A percentile compares a stretch with the other conserved stretches of the same genome.
Conservation (phyloP, 1,140 invertebrate species). For the Drosophila ercepeae region DNA sequence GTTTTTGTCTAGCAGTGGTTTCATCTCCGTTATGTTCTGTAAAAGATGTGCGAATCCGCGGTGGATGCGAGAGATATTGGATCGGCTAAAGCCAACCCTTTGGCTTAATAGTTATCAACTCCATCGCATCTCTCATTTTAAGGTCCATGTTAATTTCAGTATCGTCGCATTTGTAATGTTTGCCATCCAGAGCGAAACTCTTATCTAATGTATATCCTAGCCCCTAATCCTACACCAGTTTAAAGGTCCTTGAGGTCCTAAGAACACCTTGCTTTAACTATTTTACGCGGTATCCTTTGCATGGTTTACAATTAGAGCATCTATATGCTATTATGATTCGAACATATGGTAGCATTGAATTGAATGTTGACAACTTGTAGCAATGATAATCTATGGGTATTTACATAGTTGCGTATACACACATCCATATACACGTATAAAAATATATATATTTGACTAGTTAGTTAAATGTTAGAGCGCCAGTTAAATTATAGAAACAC, state of each 20-base stretch:
- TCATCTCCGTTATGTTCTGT: conserved; percentile 35
- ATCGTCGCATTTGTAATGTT: conserved; percentile 69
- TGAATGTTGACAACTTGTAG: conserved; percentile 76
- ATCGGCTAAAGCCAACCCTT: neutral
- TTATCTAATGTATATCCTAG: conserved; percentile 25
- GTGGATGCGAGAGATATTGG: neutral
- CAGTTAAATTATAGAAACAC: conserved; percentile 69
- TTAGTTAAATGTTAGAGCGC: conserved; percentile 77
- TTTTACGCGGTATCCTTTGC: conserved; percentile 62
- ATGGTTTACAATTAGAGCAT: conserved; percentile 37
- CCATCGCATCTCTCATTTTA: neutral
- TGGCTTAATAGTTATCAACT: neutral
- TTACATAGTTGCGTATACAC: conserved; percentile 71
- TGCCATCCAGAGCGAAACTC: conserved; percentile 64
- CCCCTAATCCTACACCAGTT: conserved; percentile 16
- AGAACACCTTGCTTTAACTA: conserved; percentile 65
- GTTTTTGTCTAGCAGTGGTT: conserved; percentile 65
- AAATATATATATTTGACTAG: conserved; percentile 50
- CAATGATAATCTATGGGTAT: conserved; percentile 70
- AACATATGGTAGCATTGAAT: conserved; percentile 74
- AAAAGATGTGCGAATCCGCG: neutral
- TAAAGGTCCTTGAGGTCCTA: conserved; percentile 13
- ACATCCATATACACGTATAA: conserved; percentile 44
- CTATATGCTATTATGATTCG: conserved; percentile 44
- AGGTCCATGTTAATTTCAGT: conserved; percentile 26